Evolutionary conservation across 2,888 invertebrate genomes (phyloP).

Genomic region (Caenorhabditis wallacei): DNA sequence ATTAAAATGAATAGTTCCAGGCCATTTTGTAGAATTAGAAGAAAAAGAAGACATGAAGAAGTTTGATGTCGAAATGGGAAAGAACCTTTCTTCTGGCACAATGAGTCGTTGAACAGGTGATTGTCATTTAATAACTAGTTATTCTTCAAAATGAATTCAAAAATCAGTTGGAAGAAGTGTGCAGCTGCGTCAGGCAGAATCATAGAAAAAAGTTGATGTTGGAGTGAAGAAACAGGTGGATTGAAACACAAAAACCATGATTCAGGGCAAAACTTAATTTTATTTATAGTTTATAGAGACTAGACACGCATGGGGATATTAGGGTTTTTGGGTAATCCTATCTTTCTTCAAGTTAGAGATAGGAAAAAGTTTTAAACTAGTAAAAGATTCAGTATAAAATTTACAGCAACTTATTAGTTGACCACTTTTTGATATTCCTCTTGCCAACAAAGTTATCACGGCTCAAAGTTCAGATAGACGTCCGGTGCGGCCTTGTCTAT

Average conservation of each 20-base stretch:
- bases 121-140: conserved; percentile 3
- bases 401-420: too few species aligned
- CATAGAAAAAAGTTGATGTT: neutral
- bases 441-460: too few species aligned
- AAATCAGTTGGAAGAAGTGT: neutral
- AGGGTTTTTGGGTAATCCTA: too few species aligned
- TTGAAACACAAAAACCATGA: neutral
- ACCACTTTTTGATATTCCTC: too few species aligned
- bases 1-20: conserved; percentile 35
- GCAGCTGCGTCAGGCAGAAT: conserved; percentile 1
- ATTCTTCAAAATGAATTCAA: neutral
- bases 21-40: neutral
- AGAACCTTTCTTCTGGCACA: too few species aligned
- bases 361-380: too few species aligned
- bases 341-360: too few species aligned
- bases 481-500: too few species aligned
- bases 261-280: neutral
- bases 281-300: neutral
- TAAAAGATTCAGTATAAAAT: too few species aligned
- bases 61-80: neutral
- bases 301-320: neutral
- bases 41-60: neutral
- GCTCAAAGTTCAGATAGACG: too few species aligned
- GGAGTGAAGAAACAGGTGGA: neutral
- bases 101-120: neutral